Base-by-base conservation (phyloP, 2,113 vertebrate genomes). In the Corynorhinus townsendii region DNA sequence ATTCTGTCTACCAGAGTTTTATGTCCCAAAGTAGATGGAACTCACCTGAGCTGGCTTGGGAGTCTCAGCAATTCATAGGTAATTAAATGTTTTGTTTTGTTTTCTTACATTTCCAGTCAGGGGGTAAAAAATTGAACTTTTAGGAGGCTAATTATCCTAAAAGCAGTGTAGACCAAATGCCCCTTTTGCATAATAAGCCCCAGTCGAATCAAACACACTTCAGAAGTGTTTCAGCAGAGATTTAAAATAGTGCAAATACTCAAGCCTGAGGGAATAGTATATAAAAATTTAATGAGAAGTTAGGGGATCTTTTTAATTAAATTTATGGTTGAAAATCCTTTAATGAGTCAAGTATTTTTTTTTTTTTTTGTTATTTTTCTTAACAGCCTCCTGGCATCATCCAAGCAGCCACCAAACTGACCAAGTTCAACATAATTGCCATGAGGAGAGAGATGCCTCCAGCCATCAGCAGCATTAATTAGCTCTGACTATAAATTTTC, bases 261-360 rank as follows among this genome's bases (percentile, higher is more conserved):
- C 14, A 81, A 88, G 76, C 87, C 85, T 71, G 16, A 85, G 66
- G 81, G 93, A 97, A 93, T 71, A 82, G n/a, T 33, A 87, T 56
- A 73, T 95, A 82, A 88, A 90, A 94, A 33, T 77, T 96, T 94
- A 97, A 97, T 95, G 52, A 96, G 83, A 93, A 95, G 84, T 89
- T 79, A 94, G 87, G 47, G 20, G 28, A 92, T 93, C 68, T 90
- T 93, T 96, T 95, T 85, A 40, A 95, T 97, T 96, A 95, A 96
- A 95, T 95, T 95, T 95, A 76, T 92, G 68, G 52, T 64, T 97
- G 56, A 76, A 96, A 94, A 96, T 96, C 20, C 85, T 92, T 93
- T 96, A 96, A 95, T 96, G 91, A 96, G 49, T 93, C 76, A 73
- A 77, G 3, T 30, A 90, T 84, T 90, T 86, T 87, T 40, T 92